Evolutionary conservation across 2,888 invertebrate species (phyloP), one percentile per base, ranked within the genome.

Genomic region (Drosophila antonietae): DNA sequence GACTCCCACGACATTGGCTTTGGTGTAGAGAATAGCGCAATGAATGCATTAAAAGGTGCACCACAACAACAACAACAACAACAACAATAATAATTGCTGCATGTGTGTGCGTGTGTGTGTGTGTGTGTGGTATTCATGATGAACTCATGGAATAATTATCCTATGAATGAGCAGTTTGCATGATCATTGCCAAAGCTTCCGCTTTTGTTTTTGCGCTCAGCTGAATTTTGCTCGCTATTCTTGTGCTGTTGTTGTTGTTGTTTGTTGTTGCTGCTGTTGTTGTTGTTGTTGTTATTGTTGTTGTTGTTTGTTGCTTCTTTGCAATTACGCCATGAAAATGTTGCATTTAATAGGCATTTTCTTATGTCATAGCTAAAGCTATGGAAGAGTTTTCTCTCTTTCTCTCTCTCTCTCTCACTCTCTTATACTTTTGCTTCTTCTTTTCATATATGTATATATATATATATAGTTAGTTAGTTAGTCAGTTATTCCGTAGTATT

Each of bases 101-200:
- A n/a, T 31, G 28, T 44, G n/a, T 56, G 15, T 65, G 39, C 52
- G 37, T 41, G 47, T 64, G 47, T 60, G 18, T 62, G 39, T 53
- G 47, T 65, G 52, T 60, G 15, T 53, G 46, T 71, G 41, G 74
- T 75, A 68, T 57, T 75, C 61, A 60, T 72, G 76, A 83, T 86
- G 87, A 85, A 83, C 89, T 88, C 89, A 90, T 90, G 89, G 89
- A 90, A 89, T 89, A 90, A 90, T 90, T 90, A 90, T 90, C 80
- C 89, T 86, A 86, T 89, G 90, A 90, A 84, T 88, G 85, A 90
- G 87, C 89, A 83, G 85, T 87, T 90, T 90, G 88, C 89, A 90
- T 89, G 90, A 81, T 85, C 88, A 85, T 84, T 86, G 83, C 85
- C 88, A 81, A 78, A 88, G 89, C 90, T 89, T 90, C 90, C 88